These are phyloP conservation scores for Cryptocephalus moraei DNA, from an alignment of 2,888 invertebrate species.

Conservation along the genomic window DNA sequence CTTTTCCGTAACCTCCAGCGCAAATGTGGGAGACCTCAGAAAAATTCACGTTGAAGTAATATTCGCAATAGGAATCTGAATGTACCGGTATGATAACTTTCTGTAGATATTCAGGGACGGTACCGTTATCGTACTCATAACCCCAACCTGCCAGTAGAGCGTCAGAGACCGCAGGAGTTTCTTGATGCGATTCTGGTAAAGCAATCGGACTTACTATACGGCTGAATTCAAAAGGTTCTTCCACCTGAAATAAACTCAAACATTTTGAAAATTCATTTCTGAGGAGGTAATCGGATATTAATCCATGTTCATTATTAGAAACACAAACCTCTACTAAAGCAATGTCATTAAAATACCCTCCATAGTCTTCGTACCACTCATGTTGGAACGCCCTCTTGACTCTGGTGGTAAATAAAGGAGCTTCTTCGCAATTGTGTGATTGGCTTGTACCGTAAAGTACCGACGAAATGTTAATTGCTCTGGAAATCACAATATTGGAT, in stretches of 20 bases:
- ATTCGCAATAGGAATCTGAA: constrained; percentile 33
- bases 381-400: constrained; percentile 11
- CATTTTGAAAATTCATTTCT: too few species aligned
- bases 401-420: constrained; percentile 9
- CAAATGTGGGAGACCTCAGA: constrained; percentile 29
- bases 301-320: too few species aligned
- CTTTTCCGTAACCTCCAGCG: constrained; percentile 39
- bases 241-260: constrained; percentile 11
- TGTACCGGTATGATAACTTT: constrained; percentile 34
- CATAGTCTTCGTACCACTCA: constrained; percentile 6
- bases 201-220: constrained; percentile 9
- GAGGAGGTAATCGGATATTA: too few species aligned
- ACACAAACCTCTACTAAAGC: constrained; percentile 16
- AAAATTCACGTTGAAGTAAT: constrained; percentile 12
- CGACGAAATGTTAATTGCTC: constrained; percentile 6
- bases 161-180: constrained; percentile 10
- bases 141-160: constrained; percentile 13
- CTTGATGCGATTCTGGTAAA: constrained; percentile 13
- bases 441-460: constrained; percentile 14
- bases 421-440: constrained; percentile 3
- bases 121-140: constrained; percentile 7
- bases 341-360: constrained; percentile 16
- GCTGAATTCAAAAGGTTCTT: constrained; percentile 13
- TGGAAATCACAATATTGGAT: neutral
- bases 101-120: constrained; percentile 29